These are phyloP conservation scores for Acrobasis repandana DNA, from an alignment of 2,888 invertebrate genomes.

Conservation along the genomic window DNA sequence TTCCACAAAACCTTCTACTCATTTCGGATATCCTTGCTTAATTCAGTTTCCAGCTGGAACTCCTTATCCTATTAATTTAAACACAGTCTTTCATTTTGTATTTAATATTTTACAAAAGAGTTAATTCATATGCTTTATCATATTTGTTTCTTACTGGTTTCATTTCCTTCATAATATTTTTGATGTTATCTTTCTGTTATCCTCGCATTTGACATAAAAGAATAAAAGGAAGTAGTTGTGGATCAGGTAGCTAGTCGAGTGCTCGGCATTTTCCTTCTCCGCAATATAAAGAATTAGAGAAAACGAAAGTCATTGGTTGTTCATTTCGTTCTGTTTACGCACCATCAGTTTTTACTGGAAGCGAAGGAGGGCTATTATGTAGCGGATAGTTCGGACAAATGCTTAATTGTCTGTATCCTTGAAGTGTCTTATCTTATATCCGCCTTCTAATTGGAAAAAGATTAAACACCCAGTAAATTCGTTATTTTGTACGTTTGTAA, in stretches of 20 bases:
- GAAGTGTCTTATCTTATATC: conserved; percentile 25
- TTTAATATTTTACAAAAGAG: too few relatives aligned
- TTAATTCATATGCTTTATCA: too few relatives aligned
- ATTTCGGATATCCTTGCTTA: conserved; percentile 16
- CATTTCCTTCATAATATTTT: neutral
- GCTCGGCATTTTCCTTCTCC: conserved; percentile 34
- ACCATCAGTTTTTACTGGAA: conserved; percentile 66
- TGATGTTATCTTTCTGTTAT: neutral
- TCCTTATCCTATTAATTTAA: too few relatives aligned
- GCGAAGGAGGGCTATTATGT: conserved; percentile 52
- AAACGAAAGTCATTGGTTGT: conserved; percentile 75
- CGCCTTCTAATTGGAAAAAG: conserved; percentile 11
- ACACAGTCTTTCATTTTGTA: too few relatives aligned
- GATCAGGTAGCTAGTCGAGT: neutral
- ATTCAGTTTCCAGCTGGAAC: neutral
- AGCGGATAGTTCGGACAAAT: conserved; percentile 52
- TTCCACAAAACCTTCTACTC: conserved; percentile 6
- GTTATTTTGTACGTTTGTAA: neutral
- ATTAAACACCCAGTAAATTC: neutral
- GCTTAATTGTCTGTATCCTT: conserved; percentile 48
- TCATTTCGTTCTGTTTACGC: conserved; percentile 72
- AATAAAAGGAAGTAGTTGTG: neutral
- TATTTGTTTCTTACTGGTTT: neutral
- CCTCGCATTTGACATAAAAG: neutral
- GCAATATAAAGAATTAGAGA: conserved; percentile 67